Evolutionary conservation across 2,113 vertebrate species (phyloP).

Genomic region (Dicaeum eximium): DNA sequence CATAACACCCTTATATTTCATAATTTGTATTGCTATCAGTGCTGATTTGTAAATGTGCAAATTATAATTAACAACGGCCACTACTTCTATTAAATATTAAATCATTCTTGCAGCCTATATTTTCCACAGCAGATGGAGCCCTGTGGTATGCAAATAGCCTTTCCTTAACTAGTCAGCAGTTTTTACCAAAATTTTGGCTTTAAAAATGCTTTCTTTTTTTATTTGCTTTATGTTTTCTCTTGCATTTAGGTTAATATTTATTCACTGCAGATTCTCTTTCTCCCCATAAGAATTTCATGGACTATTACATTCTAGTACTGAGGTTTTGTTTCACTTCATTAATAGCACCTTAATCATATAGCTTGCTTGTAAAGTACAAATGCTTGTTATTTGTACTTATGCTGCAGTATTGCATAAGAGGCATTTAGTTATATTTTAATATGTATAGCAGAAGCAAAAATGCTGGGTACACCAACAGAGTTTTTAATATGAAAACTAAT

Average conservation of each 20-base stretch:
- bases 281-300: constrained; percentile 82
- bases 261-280: constrained; percentile 81
- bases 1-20: constrained; percentile 98
- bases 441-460: constrained; percentile 67
- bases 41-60: constrained; percentile 99
- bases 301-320: constrained; percentile 75
- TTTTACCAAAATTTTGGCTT: constrained; percentile 81
- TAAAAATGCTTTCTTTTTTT: constrained; percentile 68
- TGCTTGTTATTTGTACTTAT: constrained; percentile 77
- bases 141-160: constrained; percentile 89
- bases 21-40: constrained; percentile 99
- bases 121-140: constrained; percentile 93
- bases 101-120: constrained; percentile 91
- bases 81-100: constrained; percentile 99
- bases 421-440: constrained; percentile 72
- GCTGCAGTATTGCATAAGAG: constrained; percentile 72
- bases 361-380: constrained; percentile 75
- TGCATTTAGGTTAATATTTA: constrained; percentile 87
- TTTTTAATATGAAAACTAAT: constrained; percentile 81
- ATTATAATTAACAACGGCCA: constrained; percentile 98
- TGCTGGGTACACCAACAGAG: constrained; percentile 55
- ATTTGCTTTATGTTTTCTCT: constrained; percentile 79
- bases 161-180: constrained; percentile 86
- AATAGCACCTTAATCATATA: constrained; percentile 83
- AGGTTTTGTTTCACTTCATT: constrained; percentile 88